Percentiles rank a stretch among this genome's conserved stretches.
phyloP scores from a whole-genome alignment of 2,888 invertebrate species.

The Rhamnusium bicolor region DNA sequence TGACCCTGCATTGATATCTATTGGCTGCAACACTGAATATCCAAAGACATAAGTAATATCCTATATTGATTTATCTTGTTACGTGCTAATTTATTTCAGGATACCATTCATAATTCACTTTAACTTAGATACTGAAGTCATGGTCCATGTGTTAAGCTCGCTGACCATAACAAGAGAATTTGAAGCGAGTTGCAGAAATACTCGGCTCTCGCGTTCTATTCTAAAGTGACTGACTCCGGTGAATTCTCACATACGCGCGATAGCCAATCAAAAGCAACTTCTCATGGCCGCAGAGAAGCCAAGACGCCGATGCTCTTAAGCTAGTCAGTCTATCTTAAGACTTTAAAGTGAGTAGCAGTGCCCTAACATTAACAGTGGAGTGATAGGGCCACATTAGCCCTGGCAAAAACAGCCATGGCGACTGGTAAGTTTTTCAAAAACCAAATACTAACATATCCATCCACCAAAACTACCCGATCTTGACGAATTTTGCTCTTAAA shows the following conservation, averaged over 20 bases:
- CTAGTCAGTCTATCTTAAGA: conserved; percentile 63
- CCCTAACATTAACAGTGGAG: conserved; percentile 61
- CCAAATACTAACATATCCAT: conserved; percentile 37
- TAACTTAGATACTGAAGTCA: conserved; percentile 46
- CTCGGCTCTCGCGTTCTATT: conserved; percentile 34
- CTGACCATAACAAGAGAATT: conserved; percentile 50
- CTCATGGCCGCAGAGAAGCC: conserved; percentile 59
- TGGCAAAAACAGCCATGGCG: conserved; percentile 64
- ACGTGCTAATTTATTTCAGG: neutral
- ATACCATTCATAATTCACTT: conserved; percentile 39
- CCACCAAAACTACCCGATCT: conserved; percentile 30
- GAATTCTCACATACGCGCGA: conserved; percentile 56
- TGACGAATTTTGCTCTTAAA: conserved; percentile 16
- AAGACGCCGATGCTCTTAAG: conserved; percentile 61
- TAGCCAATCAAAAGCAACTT: conserved; percentile 56
- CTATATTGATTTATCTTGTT: conserved; percentile 9
- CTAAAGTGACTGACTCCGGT: conserved; percentile 42
- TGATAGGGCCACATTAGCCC: conserved; percentile 62
- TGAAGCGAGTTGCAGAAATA: conserved; percentile 45
- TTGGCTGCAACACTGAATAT: neutral
- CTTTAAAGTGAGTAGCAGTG: conserved; percentile 63
- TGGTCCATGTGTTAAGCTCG: conserved; percentile 50
- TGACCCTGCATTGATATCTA: neutral
- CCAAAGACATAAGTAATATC: neutral
- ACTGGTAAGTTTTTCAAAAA: conserved; percentile 58